Evolutionary conservation across 2,113 vertebrate species (phyloP), one percentile per base, ranked within the genome.

Genomic region (Sprattus sprattus): DNA sequence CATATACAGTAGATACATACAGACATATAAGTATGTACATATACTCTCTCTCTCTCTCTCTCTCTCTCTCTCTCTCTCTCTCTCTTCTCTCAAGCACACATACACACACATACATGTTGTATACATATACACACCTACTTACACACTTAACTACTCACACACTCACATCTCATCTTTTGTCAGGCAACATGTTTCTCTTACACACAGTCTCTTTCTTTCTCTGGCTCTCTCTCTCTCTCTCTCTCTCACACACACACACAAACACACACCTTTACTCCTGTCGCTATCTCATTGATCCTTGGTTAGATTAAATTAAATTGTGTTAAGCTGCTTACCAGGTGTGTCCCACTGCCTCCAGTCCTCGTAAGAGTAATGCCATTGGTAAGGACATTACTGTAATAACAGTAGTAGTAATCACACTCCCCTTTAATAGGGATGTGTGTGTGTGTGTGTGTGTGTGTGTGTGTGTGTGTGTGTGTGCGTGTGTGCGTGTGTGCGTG

Each of bases 341-440:
- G 71, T 78, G 25, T 32, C 71, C 71, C 25, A 32, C 71, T 78
- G 71, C 71, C 71, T 15, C 71, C 28, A 32, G 71, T 39, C 18
- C 20, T 60, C 52, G 4, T 5, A 57, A 57, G 18, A 57, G 52
- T 57, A 57, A 57, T 57, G 52, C 52, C 16, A 57, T 52, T 52
- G 50, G 50, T 16, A 57, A 57, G 16, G 52, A 20, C 18, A 57
- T 57, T 57, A 57, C 52, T 57, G 52, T 94, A 92, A 78, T 91
- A 89, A 87, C 86, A 82, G 50, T 3, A 57, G 16, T 57, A 57
- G 52, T 13, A 47, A 39, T 39, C 39, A 39, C 39, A 39, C 39
- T 39, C 39, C 39, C 39, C 39, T 49, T 11, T 49, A 15, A 52
- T 15, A 15, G 15, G 10, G 15, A 10, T 11, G 50, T 52, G 50